Conservation (phyloP, 35 echinoderm and acorn worm genomes). For the Lytechinus variegatus region DNA sequence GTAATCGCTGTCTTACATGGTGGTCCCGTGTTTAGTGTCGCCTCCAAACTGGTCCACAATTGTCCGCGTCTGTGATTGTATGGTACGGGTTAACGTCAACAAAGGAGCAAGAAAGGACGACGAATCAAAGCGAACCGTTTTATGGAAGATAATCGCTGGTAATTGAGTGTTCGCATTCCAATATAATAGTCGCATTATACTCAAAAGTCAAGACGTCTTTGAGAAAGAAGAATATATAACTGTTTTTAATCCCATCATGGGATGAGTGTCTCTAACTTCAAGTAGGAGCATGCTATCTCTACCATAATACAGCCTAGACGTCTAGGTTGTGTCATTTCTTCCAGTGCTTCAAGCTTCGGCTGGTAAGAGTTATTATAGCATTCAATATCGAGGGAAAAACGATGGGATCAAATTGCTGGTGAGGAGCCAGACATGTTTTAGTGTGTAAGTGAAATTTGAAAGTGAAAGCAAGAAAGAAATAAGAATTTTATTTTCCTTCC, state of each 20-base stretch:
- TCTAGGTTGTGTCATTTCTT: neutral
- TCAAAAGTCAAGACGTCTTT: neutral
- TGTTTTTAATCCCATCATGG: neutral
- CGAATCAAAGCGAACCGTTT: neutral
- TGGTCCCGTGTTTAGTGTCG: neutral
- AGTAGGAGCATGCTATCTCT: neutral
- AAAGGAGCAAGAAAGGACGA: neutral
- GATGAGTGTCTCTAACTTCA: neutral
- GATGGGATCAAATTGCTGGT: neutral
- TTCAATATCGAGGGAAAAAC: neutral
- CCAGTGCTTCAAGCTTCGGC: neutral
- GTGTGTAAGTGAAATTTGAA: neutral
- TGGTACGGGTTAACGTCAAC: neutral
- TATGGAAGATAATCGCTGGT: neutral
- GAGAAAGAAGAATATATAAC: neutral
- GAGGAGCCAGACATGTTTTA: neutral
- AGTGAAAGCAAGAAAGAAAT: neutral
- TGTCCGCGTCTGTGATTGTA: neutral
- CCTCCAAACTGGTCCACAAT: conserved; percentile 33
- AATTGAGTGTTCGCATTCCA: neutral
- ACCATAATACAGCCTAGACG: neutral
- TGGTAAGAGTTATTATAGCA: neutral
- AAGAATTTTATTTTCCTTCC: neutral
- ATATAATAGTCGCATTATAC: neutral
- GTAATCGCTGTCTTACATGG: neutral